Base-by-base conservation (phyloP, 2,113 vertebrate genomes). In the Chaetodon auriga region DNA sequence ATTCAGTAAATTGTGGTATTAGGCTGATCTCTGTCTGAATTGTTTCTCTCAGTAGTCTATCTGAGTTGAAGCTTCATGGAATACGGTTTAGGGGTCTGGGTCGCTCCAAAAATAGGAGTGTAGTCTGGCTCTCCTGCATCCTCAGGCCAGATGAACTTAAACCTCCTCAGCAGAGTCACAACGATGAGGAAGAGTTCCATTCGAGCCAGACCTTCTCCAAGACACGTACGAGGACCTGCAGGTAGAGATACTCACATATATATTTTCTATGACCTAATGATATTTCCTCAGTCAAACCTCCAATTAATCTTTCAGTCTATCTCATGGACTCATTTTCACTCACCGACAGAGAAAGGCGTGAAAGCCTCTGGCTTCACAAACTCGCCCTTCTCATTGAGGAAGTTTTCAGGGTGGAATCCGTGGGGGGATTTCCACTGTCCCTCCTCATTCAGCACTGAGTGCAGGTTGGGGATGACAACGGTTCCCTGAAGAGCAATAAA, bases 321-420 rank as follows among this genome's bases (percentile, higher is more conserved):
- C 53, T 43, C 16, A 15, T n/a, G n/a, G 53, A 6, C 16, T 25
- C 7, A 15, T 38, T 46, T 62, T 48, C 9, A 69, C 51, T 18
- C 23, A 86, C 83, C 89, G 49, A 36, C 6, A 48, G 90, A 93
- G 63, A 92, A 92, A 5, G 84, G 88, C 62, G 88, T 23, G 69
- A 92, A 95, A 30, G 93, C 91, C 8, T 93, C 93, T 5, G 87
- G 78, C 49, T 92, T 93, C 7, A 87, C 64, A 80, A 92, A 92
- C 72, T 92, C 83, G 53, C 88, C 91, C 12, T 88, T 23, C 38
- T 93, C 86, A 74, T 90, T 92, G 58, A 94, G 91, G 64, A 94
- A 93, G 83, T 94, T 92, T 21, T 90, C 83, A 69, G 89, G 94
- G 68, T 92, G 85, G 65, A 94, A 95, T 3, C 92, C 78, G 38